phyloP scores from a whole-genome alignment of 2,888 invertebrate genomes.

The Branchinecta sandiegonensis region DNA sequence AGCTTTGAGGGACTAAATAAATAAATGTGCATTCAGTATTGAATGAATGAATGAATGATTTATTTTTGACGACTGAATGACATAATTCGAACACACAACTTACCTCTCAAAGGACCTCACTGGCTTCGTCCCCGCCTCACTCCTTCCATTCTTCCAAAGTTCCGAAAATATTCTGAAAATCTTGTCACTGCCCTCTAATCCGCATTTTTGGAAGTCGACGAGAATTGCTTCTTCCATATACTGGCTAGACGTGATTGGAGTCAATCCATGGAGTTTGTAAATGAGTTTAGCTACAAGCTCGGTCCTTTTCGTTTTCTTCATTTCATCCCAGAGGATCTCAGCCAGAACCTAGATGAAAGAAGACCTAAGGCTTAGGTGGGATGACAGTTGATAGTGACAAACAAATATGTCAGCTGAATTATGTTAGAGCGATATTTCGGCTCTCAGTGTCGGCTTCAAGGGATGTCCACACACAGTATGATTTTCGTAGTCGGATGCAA shows the following conservation, averaged over 20 bases:
- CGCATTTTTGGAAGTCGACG: not conserved
- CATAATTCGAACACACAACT: not conserved
- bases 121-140: not conserved
- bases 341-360: not conserved
- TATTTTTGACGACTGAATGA: too few species aligned
- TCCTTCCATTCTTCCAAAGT: conserved; percentile 6
- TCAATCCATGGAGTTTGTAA: not conserved
- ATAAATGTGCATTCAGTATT: too few species aligned
- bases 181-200: not conserved
- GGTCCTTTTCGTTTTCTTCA: not conserved
- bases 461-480: too few species aligned
- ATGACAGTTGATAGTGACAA: too few species aligned
- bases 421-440: too few species aligned
- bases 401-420: too few species aligned
- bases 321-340: not conserved
- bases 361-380: too few species aligned
- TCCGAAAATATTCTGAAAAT: not conserved
- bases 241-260: not conserved
- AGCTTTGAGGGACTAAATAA: too few species aligned
- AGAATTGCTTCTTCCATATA: conserved; percentile 4
- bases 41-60: too few species aligned
- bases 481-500: too few species aligned
- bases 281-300: not conserved
- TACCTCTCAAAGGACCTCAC: conserved; percentile 1
- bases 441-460: too few species aligned